These are phyloP conservation scores for Aspiorhynchus laticeps DNA, from an alignment of 2,113 vertebrate genomes.

Conservation along the genomic window DNA sequence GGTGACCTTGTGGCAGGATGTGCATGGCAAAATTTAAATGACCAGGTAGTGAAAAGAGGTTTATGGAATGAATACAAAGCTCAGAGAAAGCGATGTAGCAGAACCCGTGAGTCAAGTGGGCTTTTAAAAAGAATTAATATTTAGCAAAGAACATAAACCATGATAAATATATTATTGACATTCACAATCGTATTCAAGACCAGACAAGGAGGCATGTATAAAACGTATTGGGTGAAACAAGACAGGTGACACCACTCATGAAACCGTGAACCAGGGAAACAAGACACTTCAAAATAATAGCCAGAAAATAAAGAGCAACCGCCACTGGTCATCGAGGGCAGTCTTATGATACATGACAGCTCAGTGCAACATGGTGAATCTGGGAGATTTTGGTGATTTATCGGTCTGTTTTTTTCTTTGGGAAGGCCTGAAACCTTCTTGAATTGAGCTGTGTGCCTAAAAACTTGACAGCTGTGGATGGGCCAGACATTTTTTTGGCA, in stretches of 20 bases:
- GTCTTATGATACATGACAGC: background rate
- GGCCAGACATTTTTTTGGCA: background rate
- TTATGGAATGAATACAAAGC: background rate
- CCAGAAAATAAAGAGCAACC: background rate
- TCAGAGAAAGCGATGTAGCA: background rate
- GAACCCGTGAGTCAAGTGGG: background rate
- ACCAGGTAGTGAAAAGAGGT: background rate
- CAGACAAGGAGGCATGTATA: background rate
- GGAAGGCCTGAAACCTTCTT: background rate
- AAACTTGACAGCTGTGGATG: background rate
- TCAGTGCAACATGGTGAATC: background rate
- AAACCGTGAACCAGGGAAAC: background rate
- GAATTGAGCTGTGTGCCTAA: background rate
- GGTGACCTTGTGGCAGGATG: background rate
- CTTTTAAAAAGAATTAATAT: background rate
- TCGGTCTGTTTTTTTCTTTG: background rate
- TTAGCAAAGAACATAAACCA: too few species aligned
- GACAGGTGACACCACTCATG: background rate
- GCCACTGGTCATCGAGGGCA: background rate
- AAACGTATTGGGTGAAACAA: background rate
- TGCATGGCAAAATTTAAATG: background rate
- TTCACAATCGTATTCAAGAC: background rate
- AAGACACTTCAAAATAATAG: background rate
- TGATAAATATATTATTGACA: background rate
- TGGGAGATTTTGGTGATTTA: background rate